Conservation (phyloP, 2,113 vertebrate species). For the Lepisosteus osseus region DNA sequence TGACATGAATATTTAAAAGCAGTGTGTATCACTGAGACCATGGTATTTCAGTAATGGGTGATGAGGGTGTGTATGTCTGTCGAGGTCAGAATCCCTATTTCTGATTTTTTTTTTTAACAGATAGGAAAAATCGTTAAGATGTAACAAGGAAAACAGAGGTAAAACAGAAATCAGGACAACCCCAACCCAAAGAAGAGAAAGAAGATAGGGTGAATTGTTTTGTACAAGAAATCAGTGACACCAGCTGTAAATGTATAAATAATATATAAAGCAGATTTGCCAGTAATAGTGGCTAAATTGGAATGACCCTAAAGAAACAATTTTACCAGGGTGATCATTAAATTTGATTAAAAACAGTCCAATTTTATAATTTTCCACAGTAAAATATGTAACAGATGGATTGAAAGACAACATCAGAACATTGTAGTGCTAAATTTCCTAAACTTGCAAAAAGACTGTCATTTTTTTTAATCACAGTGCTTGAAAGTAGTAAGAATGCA, state of each 20-base stretch:
- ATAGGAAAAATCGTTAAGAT: too few species aligned
- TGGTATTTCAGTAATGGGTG: too few species aligned
- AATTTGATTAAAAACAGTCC: background rate
- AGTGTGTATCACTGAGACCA: too few species aligned
- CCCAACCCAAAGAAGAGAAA: background rate
- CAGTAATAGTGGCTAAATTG: background rate
- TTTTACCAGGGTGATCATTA: background rate
- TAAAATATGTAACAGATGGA: background rate
- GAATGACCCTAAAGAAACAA: background rate
- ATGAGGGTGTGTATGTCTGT: too few species aligned
- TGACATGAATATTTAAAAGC: too few species aligned
- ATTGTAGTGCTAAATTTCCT: background rate
- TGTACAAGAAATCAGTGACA: background rate
- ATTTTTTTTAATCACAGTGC: background rate
- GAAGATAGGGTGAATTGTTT: background rate
- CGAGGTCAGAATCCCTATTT: too few species aligned
- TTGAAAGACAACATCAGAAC: background rate
- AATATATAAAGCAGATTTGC: conserved; percentile 4
- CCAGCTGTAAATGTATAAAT: background rate
- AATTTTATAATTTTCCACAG: background rate
- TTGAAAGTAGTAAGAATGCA: background rate
- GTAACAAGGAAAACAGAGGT: too few species aligned
- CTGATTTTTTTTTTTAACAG: too few species aligned
- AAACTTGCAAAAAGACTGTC: background rate
- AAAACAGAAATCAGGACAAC: background rate